phyloP scores from a whole-genome alignment of 2,797 vertebrate genomes.

The Bradypus variegatus region DNA sequence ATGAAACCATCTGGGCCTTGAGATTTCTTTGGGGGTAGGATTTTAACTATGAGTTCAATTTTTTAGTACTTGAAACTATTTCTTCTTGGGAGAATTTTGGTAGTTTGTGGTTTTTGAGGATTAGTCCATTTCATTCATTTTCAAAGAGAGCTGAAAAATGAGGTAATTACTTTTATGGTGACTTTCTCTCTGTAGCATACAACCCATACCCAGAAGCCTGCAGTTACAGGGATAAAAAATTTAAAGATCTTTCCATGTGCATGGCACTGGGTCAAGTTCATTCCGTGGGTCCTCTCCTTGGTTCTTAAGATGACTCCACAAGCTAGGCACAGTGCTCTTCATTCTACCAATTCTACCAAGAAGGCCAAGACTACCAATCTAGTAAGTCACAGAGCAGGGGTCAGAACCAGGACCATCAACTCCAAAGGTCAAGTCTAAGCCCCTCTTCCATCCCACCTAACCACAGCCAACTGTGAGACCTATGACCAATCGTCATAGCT shows the following conservation, averaged over 20 bases:
- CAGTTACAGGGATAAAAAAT: not conserved
- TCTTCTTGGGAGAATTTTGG: not conserved
- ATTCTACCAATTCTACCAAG: not conserved
- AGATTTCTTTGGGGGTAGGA: not conserved
- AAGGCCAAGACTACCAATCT: not conserved
- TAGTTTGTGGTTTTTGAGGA: conserved; percentile 17
- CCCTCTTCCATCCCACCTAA: not conserved
- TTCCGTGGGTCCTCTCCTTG: not conserved
- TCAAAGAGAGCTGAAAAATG: not conserved
- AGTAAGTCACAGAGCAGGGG: not conserved
- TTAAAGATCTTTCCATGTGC: no score
- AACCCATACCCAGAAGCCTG: not conserved
- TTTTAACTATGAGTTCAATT: not conserved
- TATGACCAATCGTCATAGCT: not conserved
- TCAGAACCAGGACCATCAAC: not conserved
- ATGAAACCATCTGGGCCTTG: not conserved
- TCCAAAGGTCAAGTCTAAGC: not conserved
- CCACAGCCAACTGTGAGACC: not conserved
- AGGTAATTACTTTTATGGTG: not conserved
- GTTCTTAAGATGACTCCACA: not conserved
- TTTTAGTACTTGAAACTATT: not conserved
- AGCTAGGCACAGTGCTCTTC: no score
- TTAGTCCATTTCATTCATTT: not conserved
- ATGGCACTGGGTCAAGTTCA: not conserved
- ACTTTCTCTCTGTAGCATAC: not conserved